Base-by-base conservation (phyloP, 2,797 vertebrate species). In the Remorina albescens region DNA sequence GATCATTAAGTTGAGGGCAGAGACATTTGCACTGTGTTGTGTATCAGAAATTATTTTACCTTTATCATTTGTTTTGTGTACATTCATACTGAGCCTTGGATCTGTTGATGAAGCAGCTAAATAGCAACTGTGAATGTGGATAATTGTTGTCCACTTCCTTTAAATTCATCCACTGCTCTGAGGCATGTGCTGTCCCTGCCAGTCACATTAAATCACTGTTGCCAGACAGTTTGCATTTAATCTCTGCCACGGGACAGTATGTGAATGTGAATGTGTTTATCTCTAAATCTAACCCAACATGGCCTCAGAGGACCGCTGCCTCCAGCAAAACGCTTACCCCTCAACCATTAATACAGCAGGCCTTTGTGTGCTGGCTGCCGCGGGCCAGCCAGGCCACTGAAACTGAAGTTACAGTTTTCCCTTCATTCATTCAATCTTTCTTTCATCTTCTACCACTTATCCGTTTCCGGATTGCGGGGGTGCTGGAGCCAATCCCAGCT, bases 1-100 rank as follows among this genome's bases (percentile, higher is more conserved):
- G 49, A 74, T 79, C 68, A 71, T 84, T 81, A 72, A 23, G 26
- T 44, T 60, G 46, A 81, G 74, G 42, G 56, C 26, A 41, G 34
- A 74, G 56, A 66, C 41, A 64, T 73, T 72, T 66, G 66, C 59
- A 36, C 46, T 15, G 47, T 5, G 36, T n/a, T 41, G 23, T 28
- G 25, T 73, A 74, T 67, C 46, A 67, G 34, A 36, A 34, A 32
- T 23, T 41, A 34, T n/a, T 41, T 12, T 13, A 28, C 30, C 44
- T 66, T n/a, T 25, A 54, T 37, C 8, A 32, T 32, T 50, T 18
- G 0, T 44, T 53, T 36, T 37, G 28, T 28, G 15, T 39, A 30
- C 53, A 16, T 66, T 51, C 16, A 25, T 19, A 53, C 46, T 57
- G 55, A 72, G 25, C n/a, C 44, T 26, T 71, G 44, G 41, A 65